Percentiles rank a stretch among this genome's conserved stretches.
Conservation (phyloP, 64 coral and sea anemone genomes). For the Dendronephthya gigantea region DNA sequence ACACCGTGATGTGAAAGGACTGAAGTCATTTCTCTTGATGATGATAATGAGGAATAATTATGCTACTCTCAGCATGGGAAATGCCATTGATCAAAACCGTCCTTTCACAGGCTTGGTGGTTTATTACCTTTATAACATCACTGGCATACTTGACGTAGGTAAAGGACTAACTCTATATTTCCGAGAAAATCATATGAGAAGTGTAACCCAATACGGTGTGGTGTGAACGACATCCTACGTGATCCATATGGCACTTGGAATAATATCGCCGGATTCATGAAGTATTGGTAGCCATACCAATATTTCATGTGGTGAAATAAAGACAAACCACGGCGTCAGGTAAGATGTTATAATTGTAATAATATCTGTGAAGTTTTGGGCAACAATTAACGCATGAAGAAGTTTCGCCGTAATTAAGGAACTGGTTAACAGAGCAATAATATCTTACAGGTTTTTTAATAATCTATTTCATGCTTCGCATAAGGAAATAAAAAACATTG, state of each 20-base stretch:
- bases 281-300: neutral
- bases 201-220: conserved; percentile 33
- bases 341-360: no score
- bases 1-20: conserved; percentile 42
- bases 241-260: neutral
- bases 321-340: no score
- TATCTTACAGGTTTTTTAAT: no score
- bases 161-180: conserved; percentile 47
- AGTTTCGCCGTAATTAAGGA: no score
- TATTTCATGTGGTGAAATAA: neutral
- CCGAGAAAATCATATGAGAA: neutral
- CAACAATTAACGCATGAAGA: no score
- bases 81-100: conserved; percentile 37
- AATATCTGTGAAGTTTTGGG: no score
- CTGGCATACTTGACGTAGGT: conserved; percentile 32
- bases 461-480: no score
- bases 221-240: conserved; percentile 39
- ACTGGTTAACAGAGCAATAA: no score
- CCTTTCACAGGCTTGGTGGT: conserved; percentile 38
- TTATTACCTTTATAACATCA: conserved; percentile 46
- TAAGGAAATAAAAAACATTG: no score
- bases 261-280: no score
- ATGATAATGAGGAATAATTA: conserved; percentile 57
- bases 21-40: conserved; percentile 50
- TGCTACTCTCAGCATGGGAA: conserved; percentile 44